Conservation (phyloP, 2,888 invertebrate species). For the Busseola fusca region DNA sequence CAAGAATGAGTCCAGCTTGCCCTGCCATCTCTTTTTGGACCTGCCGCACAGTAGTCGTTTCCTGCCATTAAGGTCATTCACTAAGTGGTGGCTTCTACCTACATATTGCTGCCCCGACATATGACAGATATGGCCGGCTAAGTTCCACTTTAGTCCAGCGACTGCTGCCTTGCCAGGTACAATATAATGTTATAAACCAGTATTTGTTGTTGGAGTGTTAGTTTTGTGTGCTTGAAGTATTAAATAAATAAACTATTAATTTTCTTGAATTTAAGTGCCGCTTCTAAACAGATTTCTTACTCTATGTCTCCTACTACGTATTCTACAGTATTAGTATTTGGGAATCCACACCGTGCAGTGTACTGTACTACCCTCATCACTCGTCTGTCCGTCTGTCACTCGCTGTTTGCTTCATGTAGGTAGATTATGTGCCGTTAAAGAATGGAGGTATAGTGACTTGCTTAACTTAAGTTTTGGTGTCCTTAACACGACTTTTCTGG, state of each 20-base stretch:
- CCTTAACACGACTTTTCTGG: neutral
- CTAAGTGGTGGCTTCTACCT: too few relatives aligned
- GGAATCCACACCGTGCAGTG: conserved; percentile 22
- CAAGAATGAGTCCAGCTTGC: too few relatives aligned
- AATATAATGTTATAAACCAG: too few relatives aligned
- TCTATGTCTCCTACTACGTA: conserved; percentile 7
- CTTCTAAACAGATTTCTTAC: neutral
- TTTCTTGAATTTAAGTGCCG: neutral
- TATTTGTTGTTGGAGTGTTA: neutral
- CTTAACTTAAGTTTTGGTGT: conserved; percentile 6
- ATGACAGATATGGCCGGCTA: too few relatives aligned
- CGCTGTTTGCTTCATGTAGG: conserved; percentile 51
- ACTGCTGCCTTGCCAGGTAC: too few relatives aligned
- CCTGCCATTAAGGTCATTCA: too few relatives aligned
- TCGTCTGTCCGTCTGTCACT: conserved; percentile 60
- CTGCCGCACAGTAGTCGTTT: too few relatives aligned
- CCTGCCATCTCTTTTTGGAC: too few relatives aligned
- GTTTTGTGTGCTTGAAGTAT: neutral
- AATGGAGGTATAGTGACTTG: conserved; percentile 44
- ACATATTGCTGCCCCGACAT: too few relatives aligned
- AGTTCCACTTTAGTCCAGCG: too few relatives aligned
- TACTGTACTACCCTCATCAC: conserved; percentile 61
- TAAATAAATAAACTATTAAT: neutral
- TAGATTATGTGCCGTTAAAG: conserved; percentile 49
- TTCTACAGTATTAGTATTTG: conserved; percentile 10